phyloP scores from a whole-genome alignment of 2,888 invertebrate genomes.

The Eledona agricola region DNA sequence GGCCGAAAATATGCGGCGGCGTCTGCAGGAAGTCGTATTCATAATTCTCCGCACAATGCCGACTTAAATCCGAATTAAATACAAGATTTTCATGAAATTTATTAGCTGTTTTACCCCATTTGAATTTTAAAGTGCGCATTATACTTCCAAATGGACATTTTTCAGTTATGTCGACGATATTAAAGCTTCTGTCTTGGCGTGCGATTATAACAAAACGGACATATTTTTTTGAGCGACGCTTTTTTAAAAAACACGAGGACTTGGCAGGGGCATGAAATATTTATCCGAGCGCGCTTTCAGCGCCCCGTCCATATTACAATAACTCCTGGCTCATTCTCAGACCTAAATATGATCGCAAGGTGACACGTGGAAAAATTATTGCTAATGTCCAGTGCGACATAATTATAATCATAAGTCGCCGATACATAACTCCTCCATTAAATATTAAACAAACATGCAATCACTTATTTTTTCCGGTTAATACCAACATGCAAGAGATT shows the following conservation, averaged over 20 bases:
- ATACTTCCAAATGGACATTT: constrained; percentile 36
- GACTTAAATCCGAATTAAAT: constrained; percentile 33
- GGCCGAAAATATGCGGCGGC: constrained; percentile 22
- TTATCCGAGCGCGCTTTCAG: no score
- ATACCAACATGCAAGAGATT: no score
- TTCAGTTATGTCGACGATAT: constrained; percentile 33
- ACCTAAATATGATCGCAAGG: no score
- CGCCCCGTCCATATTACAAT: no score
- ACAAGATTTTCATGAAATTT: constrained; percentile 37
- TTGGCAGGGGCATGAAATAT: no score
- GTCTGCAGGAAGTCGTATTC: constrained; percentile 45
- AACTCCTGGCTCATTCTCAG: no score
- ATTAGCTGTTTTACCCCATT: constrained; percentile 33
- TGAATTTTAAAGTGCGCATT: constrained; percentile 37
- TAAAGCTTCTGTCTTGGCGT: constrained; percentile 18
- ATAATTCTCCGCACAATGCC: constrained; percentile 38
- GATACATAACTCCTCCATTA: constrained; percentile 16
- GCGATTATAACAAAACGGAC: constrained; percentile 20
- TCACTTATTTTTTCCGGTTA: no score
- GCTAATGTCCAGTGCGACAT: no score
- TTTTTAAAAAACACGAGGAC: not conserved
- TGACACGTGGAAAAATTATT: no score
- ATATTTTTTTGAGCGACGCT: constrained; percentile 4
- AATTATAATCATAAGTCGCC: not conserved
- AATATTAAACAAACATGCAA: constrained; percentile 14